These are phyloP conservation scores for Brachyptera risi DNA, from an alignment of 2,888 invertebrate species.

Conservation along the genomic window DNA sequence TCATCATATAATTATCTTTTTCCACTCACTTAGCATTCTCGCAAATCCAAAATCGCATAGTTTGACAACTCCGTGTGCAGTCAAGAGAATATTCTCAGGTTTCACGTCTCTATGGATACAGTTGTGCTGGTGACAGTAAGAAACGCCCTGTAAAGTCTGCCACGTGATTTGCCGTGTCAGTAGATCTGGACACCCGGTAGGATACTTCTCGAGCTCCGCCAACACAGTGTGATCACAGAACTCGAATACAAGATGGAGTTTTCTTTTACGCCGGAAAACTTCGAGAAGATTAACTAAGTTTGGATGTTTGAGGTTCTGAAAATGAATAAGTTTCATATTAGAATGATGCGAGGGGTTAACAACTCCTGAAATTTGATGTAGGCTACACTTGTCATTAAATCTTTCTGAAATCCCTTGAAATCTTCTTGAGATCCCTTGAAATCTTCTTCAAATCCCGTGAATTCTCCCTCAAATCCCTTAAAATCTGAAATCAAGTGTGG, in stretches of 20 bases:
- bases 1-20: too few species aligned
- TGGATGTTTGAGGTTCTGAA: conserved; percentile 94
- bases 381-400: too few species aligned
- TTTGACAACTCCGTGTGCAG: conserved; percentile 89
- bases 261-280: conserved; percentile 92
- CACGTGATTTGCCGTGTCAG: conserved; percentile 89
- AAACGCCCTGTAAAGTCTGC: conserved; percentile 93
- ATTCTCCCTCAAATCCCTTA: too few species aligned
- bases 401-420: too few species aligned
- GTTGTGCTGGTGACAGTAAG: conserved; percentile 95
- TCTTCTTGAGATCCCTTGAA: too few species aligned
- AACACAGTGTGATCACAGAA: conserved; percentile 97
- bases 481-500: too few species aligned
- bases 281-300: conserved; percentile 96
- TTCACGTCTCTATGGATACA: conserved; percentile 97
- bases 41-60: conserved; percentile 99
- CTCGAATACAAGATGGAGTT: conserved; percentile 96
- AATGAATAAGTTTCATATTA: too few species aligned
- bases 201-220: conserved; percentile 92
- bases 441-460: too few species aligned
- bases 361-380: too few species aligned
- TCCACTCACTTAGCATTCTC: conserved; percentile 74
- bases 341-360: too few species aligned
- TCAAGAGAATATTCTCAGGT: conserved; percentile 96
- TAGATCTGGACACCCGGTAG: conserved; percentile 86